Conservation (phyloP, 2,888 invertebrate species). For the Callyntrura sp. region DNA sequence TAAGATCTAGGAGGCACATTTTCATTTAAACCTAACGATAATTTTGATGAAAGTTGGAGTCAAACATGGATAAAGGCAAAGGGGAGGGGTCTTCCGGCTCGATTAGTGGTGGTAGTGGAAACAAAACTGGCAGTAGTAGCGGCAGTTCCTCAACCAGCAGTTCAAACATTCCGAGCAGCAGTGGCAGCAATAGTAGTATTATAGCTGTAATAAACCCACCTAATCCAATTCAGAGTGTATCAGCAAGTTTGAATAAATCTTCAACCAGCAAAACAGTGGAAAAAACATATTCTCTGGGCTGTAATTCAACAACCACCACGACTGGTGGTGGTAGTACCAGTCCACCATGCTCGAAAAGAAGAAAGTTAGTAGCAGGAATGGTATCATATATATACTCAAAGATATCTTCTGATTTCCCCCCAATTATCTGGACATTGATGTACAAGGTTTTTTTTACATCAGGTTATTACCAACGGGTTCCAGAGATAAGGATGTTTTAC, state of each 20-base stretch:
- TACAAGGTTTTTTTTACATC: background rate
- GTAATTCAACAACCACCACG: background rate
- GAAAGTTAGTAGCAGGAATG: conserved; percentile 50
- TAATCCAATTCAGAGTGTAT: conserved; percentile 28
- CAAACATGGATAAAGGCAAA: no score
- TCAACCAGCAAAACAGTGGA: background rate
- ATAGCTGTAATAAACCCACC: conserved; percentile 39
- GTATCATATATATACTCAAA: no score
- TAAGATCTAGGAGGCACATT: no score
- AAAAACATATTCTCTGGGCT: background rate
- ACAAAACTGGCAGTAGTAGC: background rate
- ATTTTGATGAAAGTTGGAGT: no score
- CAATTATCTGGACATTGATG: background rate
- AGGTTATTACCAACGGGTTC: background rate
- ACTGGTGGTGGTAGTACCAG: background rate
- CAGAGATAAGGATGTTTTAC: conserved; percentile 6
- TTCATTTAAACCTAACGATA: no score
- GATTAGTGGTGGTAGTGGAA: no score
- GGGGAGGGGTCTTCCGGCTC: conserved; percentile 22
- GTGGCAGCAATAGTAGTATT: conserved; percentile 3
- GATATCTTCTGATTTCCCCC: no score
- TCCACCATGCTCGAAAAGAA: conserved; percentile 47
- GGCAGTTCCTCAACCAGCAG: conserved; percentile 15
- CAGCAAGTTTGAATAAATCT: background rate
- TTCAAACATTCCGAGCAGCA: background rate